These are phyloP conservation scores for Rhinolophus sinicus DNA, from an alignment of 2,113 vertebrate genomes.

Conservation along the genomic window DNA sequence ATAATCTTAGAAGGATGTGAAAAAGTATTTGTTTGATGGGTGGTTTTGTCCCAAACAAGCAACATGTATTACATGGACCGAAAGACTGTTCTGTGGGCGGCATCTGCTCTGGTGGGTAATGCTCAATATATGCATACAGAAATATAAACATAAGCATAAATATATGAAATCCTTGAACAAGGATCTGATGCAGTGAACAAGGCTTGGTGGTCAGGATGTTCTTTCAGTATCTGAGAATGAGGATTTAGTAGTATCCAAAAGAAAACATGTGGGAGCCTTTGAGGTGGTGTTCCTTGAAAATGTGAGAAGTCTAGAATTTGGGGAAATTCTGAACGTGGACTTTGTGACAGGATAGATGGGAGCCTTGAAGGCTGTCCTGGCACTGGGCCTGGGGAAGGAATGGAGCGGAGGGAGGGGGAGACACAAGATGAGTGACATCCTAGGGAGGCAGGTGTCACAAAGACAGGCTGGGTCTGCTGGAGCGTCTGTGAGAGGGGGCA, in stretches of 20 bases:
- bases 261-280: neutral
- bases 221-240: neutral
- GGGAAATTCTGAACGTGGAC: neutral
- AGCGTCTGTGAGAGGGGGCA: neutral
- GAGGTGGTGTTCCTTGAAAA: neutral
- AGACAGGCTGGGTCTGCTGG: neutral
- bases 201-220: neutral
- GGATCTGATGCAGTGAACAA: neutral
- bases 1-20: neutral
- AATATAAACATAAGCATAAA: neutral
- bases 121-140: neutral
- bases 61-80: neutral
- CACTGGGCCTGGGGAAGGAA: neutral
- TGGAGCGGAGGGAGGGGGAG: neutral
- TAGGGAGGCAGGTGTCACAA: neutral
- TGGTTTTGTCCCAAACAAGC: neutral
- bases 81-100: neutral
- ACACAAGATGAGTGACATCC: neutral
- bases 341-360: neutral
- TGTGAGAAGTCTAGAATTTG: neutral
- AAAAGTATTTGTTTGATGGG: neutral
- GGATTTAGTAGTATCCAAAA: neutral
- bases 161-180: neutral
- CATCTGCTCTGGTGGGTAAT: neutral
- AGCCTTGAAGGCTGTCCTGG: neutral